A percentile compares a stretch with the other conserved stretches of the same genome.
These are phyloP conservation scores for Pampus argenteus DNA, from an alignment of 2,797 vertebrate genomes.

Conservation along the genomic window DNA sequence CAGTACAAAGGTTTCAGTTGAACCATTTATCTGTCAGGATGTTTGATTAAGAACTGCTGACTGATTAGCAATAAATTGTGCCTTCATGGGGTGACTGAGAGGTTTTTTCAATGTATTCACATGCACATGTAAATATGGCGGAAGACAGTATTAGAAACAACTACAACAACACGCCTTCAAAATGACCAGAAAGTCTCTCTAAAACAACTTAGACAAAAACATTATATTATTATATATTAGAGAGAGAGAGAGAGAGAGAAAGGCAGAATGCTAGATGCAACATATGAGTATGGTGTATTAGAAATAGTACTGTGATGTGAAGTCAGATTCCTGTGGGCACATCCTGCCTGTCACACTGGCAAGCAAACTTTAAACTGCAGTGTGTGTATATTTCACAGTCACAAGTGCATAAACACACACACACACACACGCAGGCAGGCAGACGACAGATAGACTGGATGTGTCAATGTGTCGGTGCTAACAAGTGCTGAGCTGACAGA, in stretches of 20 bases:
- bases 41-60: neutral
- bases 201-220: too few relatives aligned
- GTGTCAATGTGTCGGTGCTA: conserved; percentile 49
- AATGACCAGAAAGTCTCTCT: too few relatives aligned
- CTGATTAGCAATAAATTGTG: too few relatives aligned
- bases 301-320: conserved; percentile 46
- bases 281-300: conserved; percentile 29
- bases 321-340: conserved; percentile 54
- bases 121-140: too few relatives aligned
- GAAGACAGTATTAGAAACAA: neutral
- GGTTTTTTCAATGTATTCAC: neutral
- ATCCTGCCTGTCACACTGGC: conserved; percentile 40
- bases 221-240: too few relatives aligned
- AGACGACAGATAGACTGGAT: conserved; percentile 44
- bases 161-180: neutral
- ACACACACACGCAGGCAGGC: conserved; percentile 24
- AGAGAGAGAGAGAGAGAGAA: too few relatives aligned
- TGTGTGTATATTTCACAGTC: conserved; percentile 54
- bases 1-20: neutral
- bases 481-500: conserved; percentile 45
- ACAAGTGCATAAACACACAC: conserved; percentile 39
- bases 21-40: neutral
- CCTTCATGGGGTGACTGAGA: neutral
- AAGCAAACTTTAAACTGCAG: conserved; percentile 40
- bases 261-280: conserved; percentile 7